Evolutionary conservation across 2,888 invertebrate species (phyloP), one percentile per base, ranked within the genome.

Genomic region (Cataglyphis livida): DNA sequence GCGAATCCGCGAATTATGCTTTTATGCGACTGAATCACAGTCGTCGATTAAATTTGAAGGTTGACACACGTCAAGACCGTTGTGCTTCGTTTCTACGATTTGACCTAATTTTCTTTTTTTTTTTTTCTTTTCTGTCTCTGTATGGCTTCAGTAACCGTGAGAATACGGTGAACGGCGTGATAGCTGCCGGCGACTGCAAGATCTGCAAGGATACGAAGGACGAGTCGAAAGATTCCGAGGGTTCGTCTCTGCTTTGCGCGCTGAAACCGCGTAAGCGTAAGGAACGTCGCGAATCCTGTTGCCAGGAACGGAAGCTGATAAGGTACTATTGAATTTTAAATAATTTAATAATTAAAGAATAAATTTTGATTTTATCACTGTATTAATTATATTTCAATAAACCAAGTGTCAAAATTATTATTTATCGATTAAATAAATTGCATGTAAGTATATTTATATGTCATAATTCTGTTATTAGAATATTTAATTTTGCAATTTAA

Each of bases 201-300:
- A 91, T 90, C 85, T 93, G 92, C 87, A 93, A 93, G 81, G 92
- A 93, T 59, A 79, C 92, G 54, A 91, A 90, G 84, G 95, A 94
- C 91, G 95, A 95, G 92, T 91, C 93, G 38, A 95, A 95, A 93
- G 95, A 95, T 83, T 89, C 91, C 38, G 96, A 96, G 95, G 95
- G 95, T 89, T 95, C 95, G 87, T 95, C 95, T 76, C 95, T 95
- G 94, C 95, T 96, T 93, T 95, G 95, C 95, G 95, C 96, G 91
- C 95, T 96, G 94, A 93, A 94, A 93, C 95, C 96, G 89, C 95
- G 96, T 91, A 96, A 96, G 94, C 95, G 96, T 68, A 96, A 96
- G 92, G 96, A 96, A 94, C 95, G 96, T 79, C 95, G 96, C n/a
- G 96, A 96, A 92, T 95, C 96, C 82, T 96, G 96, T 83, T 93